Evolutionary conservation across 2,888 invertebrate genomes (phyloP), one percentile per base, ranked within the genome.

Genomic region (Chalcosyrphus nemorum): DNA sequence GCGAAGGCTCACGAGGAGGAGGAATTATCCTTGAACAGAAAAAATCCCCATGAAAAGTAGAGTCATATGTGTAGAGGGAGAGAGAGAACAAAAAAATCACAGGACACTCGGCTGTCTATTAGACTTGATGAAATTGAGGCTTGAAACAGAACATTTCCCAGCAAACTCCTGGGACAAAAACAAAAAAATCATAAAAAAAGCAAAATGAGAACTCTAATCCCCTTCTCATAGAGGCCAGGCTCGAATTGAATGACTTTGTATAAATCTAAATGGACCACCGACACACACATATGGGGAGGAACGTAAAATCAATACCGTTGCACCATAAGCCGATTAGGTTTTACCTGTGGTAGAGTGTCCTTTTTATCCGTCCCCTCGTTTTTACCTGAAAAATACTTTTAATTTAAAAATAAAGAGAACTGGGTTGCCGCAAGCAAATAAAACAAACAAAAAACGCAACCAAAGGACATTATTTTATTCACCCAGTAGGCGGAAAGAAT

Each of bases 291-390:
- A n/a, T n/a, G n/a, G n/a, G n/a, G 66, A 59, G 9, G 19, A 45
- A 70, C 57, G 54, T 29, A 84, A 84, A 84, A 84, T 84, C 84
- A 84, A 84, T 80, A 80, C 80, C 68, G 74, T 41, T 78, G 84
- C 84, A 80, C 80, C 84, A 70, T 84, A 84, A 84, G 74, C 84
- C 74, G 80, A 80, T 84, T 84, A 84, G 84, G 84, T 75, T 70
- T 75, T 84, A 78, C 84, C 84, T 80, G 68, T 75, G 75, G 80
- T 70, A 27, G 47, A 65, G 41, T 70, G 19, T 38, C 11, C 52
- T 15, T 35, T 61, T 59, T 61, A 59, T n/a, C 2, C 15, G 13
- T 13, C 24, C 41, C n/a, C 21, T 45, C 24, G 45, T 21, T 59
- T 56, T 54, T 41, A 38, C 50, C 35, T 54, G 52, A 77, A 77